Percentiles rank a stretch among this genome's conserved stretches.
Evolutionary conservation across 35 echinoderm and acorn worm species (phyloP).

Genomic region (Chiridota heheva): DNA sequence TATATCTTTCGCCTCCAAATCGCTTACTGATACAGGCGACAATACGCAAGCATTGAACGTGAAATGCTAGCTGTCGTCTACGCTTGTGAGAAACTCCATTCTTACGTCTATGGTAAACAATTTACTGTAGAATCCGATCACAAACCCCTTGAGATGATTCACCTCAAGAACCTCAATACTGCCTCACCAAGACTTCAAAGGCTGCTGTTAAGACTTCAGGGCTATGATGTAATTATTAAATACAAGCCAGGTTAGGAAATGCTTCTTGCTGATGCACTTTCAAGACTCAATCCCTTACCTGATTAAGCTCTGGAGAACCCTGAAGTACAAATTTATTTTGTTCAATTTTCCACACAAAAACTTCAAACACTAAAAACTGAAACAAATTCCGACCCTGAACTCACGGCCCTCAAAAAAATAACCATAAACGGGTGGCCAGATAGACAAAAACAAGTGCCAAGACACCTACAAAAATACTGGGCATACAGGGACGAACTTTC

Average conservation of each 20-base stretch:
- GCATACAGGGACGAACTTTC: constrained; percentile 44
- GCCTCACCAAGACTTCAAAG: constrained; percentile 53
- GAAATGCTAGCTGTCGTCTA: constrained; percentile 62
- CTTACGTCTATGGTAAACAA: constrained; percentile 37
- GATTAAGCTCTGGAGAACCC: background rate
- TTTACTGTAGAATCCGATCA: constrained; percentile 54
- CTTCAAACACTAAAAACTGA: constrained; percentile 15
- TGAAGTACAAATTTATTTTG: background rate
- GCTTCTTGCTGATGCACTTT: constrained; percentile 35
- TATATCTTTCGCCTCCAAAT: constrained; percentile 41
- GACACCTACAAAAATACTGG: constrained; percentile 30
- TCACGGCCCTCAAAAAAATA: constrained; percentile 21
- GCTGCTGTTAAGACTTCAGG: constrained; percentile 48
- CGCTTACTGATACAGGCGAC: constrained; percentile 30
- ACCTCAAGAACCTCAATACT: background rate
- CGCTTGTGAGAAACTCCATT: constrained; percentile 54
- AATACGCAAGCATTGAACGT: constrained; percentile 50
- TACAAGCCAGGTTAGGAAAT: constrained; percentile 45
- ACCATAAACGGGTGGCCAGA: constrained; percentile 28
- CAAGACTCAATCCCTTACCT: constrained; percentile 25
- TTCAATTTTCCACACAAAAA: constrained; percentile 40
- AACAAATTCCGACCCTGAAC: constrained; percentile 23
- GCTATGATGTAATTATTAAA: constrained; percentile 26
- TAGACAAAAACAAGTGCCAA: background rate
- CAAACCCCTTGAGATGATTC: constrained; percentile 57